Conservation (phyloP, 2,113 vertebrate species). For the Psammodynastes pulverulentus region DNA sequence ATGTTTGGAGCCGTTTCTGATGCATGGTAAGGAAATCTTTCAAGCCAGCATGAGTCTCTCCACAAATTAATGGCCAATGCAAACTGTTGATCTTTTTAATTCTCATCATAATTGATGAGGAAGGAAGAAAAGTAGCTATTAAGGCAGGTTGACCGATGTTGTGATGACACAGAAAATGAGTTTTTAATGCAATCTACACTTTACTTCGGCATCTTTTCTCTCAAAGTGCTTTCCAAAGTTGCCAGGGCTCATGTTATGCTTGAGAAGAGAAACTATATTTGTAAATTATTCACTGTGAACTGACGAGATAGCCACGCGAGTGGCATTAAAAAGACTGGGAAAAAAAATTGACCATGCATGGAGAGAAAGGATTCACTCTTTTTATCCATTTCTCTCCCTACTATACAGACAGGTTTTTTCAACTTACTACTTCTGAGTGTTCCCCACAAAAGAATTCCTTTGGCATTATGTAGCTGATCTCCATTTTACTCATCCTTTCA, state of each 20-base stretch:
- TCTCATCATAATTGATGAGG: neutral
- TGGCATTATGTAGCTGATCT: neutral
- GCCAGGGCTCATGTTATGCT: neutral
- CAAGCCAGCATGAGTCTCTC: neutral
- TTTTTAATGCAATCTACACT: constrained; percentile 5
- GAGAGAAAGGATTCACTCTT: neutral
- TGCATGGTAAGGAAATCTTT: neutral
- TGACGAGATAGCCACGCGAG: neutral
- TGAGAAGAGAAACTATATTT: neutral
- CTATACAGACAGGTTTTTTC: neutral
- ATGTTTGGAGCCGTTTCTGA: neutral
- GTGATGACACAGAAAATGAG: neutral
- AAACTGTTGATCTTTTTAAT: neutral
- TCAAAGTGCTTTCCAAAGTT: neutral
- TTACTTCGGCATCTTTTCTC: constrained; percentile 6
- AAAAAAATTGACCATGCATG: neutral
- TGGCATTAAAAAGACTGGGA: neutral
- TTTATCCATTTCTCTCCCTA: neutral
- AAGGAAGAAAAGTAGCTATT: neutral
- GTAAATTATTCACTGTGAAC: neutral
- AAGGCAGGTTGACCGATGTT: neutral
- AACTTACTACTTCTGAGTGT: neutral
- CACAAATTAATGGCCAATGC: neutral
- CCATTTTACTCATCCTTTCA: neutral
- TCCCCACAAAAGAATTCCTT: neutral